Evolutionary conservation across 1,140 invertebrate species (phyloP), one percentile per base, ranked within the genome.

Genomic region (Choristoneura fumiferana): DNA sequence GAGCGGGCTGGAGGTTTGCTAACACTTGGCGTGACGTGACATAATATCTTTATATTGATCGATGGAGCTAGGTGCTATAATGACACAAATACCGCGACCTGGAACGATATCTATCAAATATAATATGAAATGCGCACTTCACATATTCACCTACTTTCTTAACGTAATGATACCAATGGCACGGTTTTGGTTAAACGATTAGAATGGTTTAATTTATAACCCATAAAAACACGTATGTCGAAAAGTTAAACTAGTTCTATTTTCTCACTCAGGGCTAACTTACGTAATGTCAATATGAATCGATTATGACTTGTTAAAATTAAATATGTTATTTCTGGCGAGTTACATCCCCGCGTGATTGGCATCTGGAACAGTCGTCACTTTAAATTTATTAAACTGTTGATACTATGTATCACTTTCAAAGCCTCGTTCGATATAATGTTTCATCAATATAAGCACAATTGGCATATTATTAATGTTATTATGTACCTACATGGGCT

Each of bases 131-230:
- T 62, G 57, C 54, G 39, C 60, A 69, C 69, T 70, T 63, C 58
- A 67, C 40, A 68, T 62, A 57, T 66, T 77, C 64, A 67, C 76
- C 74, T 71, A 81, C 71, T 79, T 74, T 76, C 72, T 69, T 75
- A 68, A 61, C 65, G 49, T 70, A 75, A 69, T 62, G 39, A 67
- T 68, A 78, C 68, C 58, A 76, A 60, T 73, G 73, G 77, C 76
- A 78, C 67, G 56, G 65, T 72, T 82, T 73, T 53, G 38, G 29
- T 34, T 68, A 33, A 55, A 43, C 15, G 54, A 63, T 69, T 54
- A 59, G 54, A 10, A 37, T 8, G 1, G 17, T 22, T 18, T 22
- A 43, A 43, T 43, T 10, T 43, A 15, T 45, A 1, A 45, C 17
- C 17, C 8, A 45, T 29, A 6, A 29, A 6, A 45, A 45, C 18